Evolutionary conservation across 2,888 invertebrate genomes (phyloP).

Genomic region (Seira ritae): DNA sequence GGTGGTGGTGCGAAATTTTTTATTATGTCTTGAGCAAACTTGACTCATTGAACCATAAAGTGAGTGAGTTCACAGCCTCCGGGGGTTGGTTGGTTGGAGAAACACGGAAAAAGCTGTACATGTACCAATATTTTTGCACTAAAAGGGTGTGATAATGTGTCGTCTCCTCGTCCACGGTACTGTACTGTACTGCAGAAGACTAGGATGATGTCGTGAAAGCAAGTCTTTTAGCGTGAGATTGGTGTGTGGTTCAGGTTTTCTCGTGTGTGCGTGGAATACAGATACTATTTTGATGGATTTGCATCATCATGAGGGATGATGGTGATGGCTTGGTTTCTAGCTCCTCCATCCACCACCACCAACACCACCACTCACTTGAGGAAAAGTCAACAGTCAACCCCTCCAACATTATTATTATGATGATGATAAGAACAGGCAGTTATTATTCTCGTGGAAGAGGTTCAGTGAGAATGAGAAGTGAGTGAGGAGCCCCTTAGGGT

Average conservation of each 20-base stretch:
- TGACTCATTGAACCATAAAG: constrained; percentile 23
- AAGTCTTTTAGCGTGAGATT: not conserved
- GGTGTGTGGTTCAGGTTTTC: constrained; percentile 23
- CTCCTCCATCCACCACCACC: too few species aligned
- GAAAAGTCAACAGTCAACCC: constrained; percentile 1
- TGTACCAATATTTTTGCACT: constrained; percentile 55
- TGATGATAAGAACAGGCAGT: constrained; percentile 49
- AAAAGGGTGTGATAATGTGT: constrained; percentile 67
- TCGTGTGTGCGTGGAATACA: constrained; percentile 57
- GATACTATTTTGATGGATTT: constrained; percentile 51
- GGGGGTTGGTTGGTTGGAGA: constrained; percentile 35
- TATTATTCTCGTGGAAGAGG: constrained; percentile 36
- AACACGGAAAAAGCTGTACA: constrained; percentile 47
- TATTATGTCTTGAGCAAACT: constrained; percentile 20
- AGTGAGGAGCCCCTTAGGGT: constrained; percentile 65
- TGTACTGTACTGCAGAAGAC: too few species aligned
- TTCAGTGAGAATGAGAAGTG: constrained; percentile 28
- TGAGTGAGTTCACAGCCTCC: constrained; percentile 42
- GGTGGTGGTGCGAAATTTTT: not conserved
- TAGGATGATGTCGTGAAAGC: constrained; percentile 58
- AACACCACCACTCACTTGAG: not conserved
- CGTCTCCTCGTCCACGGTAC: too few species aligned
- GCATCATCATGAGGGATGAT: not conserved
- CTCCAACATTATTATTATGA: constrained; percentile 26
- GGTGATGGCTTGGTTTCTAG: too few species aligned